Base-by-base conservation (phyloP, 2,113 vertebrate genomes). In the Nycticebus coucang region DNA sequence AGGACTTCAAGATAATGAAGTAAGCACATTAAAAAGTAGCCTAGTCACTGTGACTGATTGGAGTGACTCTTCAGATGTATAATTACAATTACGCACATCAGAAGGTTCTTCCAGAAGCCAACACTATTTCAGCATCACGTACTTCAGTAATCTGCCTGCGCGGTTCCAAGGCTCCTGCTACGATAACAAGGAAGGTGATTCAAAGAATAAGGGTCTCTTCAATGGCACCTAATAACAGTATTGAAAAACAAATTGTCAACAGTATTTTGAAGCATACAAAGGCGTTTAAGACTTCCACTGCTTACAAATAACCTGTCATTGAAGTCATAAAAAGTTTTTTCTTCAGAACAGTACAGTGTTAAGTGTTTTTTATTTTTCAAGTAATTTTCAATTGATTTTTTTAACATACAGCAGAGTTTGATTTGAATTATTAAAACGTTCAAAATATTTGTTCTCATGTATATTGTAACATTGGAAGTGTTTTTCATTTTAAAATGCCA, bases 11-110 rank as follows among this genome's bases (percentile, higher is more conserved):
- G 99, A 99, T 87, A 98, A 98, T 1, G 99, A 99, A 93, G 98
- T 98, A 84, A 99, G 99, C 97, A 99, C 98, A 0, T 96, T 99
- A 96, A 99, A 99, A 98, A 99, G 99, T 99, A 99, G 98, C 95
- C 96, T 99, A 93, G 98, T 98, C 86, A 98, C 98, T 9, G 98
- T 99, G 96, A 99, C 99, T 33, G 99, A 99, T 45, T 98, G 99
- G 98, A 99, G 99, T 17, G 99, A 99, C 97, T 98, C 98, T 17
- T 99, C 99, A 79, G 99, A 99, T n/a, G 83, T 97, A 0, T 98
- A 97, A 0, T 22, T 97, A 0, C 98, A 97, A 0, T 22, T 79
- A 60, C 64, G 45, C 57, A 19, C 4, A 12, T 60, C 59, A 88
- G 50, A 66, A 26, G 12, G 66, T 37, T 17, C 59, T 69, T 28